Conservation (phyloP, 2,888 invertebrate species). For the Stenichneumon culpator region DNA sequence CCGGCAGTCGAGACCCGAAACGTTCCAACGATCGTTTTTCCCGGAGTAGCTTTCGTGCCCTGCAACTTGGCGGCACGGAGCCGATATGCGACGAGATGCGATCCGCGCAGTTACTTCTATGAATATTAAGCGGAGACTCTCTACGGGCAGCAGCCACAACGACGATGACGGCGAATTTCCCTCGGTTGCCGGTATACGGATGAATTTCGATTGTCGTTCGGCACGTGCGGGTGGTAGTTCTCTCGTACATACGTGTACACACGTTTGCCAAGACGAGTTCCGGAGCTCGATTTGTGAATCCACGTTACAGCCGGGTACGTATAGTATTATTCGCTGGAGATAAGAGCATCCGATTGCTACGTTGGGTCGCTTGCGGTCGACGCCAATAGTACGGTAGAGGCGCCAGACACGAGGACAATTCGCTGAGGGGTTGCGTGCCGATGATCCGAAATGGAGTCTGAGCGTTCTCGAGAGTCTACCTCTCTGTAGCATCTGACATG, state of each 20-base stretch:
- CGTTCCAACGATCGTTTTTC: conserved; percentile 30
- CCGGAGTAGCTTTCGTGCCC: conserved; percentile 12
- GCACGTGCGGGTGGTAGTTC: not conserved
- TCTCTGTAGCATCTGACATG: conserved; percentile 1
- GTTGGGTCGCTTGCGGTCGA: conserved; percentile 24
- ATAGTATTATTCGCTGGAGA: conserved; percentile 29
- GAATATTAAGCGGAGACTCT: conserved; percentile 72
- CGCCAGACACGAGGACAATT: not conserved
- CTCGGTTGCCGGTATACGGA: conserved; percentile 16
- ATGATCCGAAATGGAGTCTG: not conserved
- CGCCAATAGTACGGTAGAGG: conserved; percentile 23
- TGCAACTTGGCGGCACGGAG: conserved; percentile 16
- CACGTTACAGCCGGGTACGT: conserved; percentile 17
- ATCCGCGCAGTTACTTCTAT: conserved; percentile 69
- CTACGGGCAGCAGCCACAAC: conserved; percentile 16
- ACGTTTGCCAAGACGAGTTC: conserved; percentile 4
- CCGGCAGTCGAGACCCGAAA: conserved; percentile 21
- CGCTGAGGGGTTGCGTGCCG: conserved; percentile 28
- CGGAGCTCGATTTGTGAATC: conserved; percentile 43
- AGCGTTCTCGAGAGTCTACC: not conserved
- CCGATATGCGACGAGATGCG: conserved; percentile 55
- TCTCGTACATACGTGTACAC: not conserved
- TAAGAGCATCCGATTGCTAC: conserved; percentile 35
- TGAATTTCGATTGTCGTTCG: conserved; percentile 55
- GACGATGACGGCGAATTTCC: conserved; percentile 24